A percentile compares a stretch with the other conserved stretches of the same genome.
Conservation (phyloP, 2,888 invertebrate species). For the Phyto melanocephala region DNA sequence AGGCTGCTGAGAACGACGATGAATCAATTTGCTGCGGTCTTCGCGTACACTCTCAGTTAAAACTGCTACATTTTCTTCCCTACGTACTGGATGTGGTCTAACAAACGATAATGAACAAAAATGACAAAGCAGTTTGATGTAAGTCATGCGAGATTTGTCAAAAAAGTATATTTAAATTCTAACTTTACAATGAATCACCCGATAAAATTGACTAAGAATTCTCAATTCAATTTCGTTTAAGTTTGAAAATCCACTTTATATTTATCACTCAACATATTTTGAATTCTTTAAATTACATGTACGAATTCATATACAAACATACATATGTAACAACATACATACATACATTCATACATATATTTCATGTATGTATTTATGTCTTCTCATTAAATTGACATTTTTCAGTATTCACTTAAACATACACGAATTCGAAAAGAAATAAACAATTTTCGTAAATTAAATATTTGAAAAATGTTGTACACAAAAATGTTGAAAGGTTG, state of each 20-base stretch:
- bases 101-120: no score
- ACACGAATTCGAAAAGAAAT: conserved; percentile 19
- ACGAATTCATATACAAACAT: background rate
- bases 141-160: no score
- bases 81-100: no score
- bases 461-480: conserved; percentile 65
- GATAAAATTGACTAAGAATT: background rate
- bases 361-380: background rate
- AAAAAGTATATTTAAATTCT: no score
- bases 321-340: no score
- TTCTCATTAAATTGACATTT: conserved; percentile 60
- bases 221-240: background rate
- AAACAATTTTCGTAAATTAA: conserved; percentile 53
- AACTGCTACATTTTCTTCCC: no score
- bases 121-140: no score
- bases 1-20: no score
- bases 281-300: background rate
- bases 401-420: conserved; percentile 50
- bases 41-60: no score
- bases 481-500: conserved; percentile 65
- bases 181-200: no score
- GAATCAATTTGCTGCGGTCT: no score
- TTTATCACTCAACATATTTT: conserved; percentile 42
- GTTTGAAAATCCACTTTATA: background rate
- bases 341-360: no score